Evolutionary conservation across 2,797 vertebrate species (phyloP), one percentile per base, ranked within the genome.

Genomic region (Sciurus carolinensis): DNA sequence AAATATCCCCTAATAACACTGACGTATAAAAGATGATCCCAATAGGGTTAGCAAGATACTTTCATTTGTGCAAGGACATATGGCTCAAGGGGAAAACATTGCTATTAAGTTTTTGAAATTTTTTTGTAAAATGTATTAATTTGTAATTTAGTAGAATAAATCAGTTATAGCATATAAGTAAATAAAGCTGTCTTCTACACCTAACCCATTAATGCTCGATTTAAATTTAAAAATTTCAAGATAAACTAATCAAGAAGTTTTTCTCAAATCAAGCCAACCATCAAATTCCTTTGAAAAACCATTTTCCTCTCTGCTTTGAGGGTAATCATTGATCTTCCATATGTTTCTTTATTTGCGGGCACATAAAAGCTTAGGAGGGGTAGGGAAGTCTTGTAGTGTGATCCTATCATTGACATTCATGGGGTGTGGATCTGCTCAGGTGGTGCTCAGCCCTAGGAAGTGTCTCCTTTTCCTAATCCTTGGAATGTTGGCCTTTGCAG

Each of bases 231-330:
- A 95, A 93, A 95, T 97, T 96, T 95, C 90, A 97, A 97, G 96
- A 94, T 97, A 97, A 97, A 97, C 96, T 97, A 97, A 97, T 97
- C 91, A 97, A 91, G 79, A 95, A 96, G 85, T 94, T 97, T 97
- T 96, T 85, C 89, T 96, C 93, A 97, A 93, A 97, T 96, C 94
- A 97, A 98, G 81, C 97, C 97, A 98, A 98, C 97, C 97, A 98
- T 97, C 97, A 98, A 96, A 82, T 77, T 91, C 85, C 86, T 92
- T 92, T 93, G 83, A 95, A 95, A 95, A 96, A 73, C 87, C 1
- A 1, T 91, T 92, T 95, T 89, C 57, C 75, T 87, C 64, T 88
- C n/a, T 79, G 80, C 52, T 87, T 95, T 90, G 64, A 85, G 84
- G 93, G 57, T 76, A 44, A 83, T 93, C 91, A 96, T 26, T 75